Base-by-base conservation (phyloP, 2,888 invertebrate genomes). In the Sarcophaga variegata region DNA sequence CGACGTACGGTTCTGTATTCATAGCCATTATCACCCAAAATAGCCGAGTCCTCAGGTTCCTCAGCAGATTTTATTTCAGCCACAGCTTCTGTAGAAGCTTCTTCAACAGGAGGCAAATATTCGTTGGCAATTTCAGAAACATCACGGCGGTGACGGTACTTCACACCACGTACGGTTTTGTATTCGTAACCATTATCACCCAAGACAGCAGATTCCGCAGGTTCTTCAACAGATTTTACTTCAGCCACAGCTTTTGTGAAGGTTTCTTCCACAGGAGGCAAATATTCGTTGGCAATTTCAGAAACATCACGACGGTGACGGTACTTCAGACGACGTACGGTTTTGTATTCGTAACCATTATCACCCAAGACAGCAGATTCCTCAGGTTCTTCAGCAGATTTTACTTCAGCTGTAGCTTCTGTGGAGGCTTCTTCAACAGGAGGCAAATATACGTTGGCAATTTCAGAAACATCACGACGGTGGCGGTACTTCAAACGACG, bases 271-370 rank as follows among this genome's bases (percentile, higher is more conserved):
- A 76, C 84, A 3, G 91, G 90, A 47, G 92, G 90, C 54, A 86
- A 64, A 22, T 88, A 85, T 2, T 87, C 84, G 83, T 86, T 49
- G 11, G 49, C 14, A 14, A 14, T 4, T 49, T 49, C 14, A 4
- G 49, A 49, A 49, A 49, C 49, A 12, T 49, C 49, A 49, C 49
- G 49, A 14, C 49, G 49, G 3, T 49, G 49, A 49, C 49, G 49
- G 49, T 49, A 54, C 17, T 54, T 89, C 67, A 89, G 22, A 5
- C 88, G 88, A 14, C 88, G 88, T 0, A 89, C 87, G 8, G 89
- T 88, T 69, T 89, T 90, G 79, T 90, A 90, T 47, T 88, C 88
- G 27, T 89, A 89, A 20, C 89, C 89, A 86, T 89, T 88, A 71
- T 85, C 80, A 60, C 85, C 87, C 17, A 88, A 78, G 0, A 78